Evolutionary conservation across 2,113 vertebrate species (phyloP).

Genomic region (Tetrao urogallus): DNA sequence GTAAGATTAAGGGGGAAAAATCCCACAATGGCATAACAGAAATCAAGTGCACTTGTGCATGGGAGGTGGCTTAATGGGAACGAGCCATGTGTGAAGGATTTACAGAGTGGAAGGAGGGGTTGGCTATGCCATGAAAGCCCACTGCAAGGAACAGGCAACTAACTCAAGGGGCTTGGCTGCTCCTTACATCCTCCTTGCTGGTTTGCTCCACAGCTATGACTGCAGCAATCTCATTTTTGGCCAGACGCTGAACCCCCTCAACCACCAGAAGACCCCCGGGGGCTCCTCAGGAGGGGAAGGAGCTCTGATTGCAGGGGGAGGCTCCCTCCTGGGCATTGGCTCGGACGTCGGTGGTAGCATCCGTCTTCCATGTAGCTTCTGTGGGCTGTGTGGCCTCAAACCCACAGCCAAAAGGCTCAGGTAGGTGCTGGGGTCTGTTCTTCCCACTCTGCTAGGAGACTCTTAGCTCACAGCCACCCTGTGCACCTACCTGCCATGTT

Average conservation of each 20-base stretch:
- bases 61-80: neutral
- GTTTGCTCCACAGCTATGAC: conserved; percentile 69
- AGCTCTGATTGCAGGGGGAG: conserved; percentile 69
- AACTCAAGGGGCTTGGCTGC: neutral
- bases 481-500: neutral
- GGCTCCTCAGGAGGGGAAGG: conserved; percentile 76
- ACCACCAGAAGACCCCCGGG: conserved; percentile 56
- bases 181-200: neutral
- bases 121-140: neutral
- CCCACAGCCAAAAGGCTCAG: conserved; percentile 69
- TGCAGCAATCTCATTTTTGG: conserved; percentile 78
- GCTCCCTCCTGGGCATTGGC: conserved; percentile 73
- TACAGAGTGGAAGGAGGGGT: accelerated
- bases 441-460: neutral
- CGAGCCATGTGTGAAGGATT: accelerated
- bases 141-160: neutral
- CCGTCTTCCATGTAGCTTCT: conserved; percentile 73
- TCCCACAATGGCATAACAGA: neutral
- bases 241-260: conserved; percentile 63
- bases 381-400: conserved; percentile 76
- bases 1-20: neutral
- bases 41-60: neutral
- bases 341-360: conserved; percentile 72
- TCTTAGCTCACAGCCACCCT: neutral
- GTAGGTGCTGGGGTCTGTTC: conserved; percentile 13